A percentile compares a stretch with the other conserved stretches of the same genome.
phyloP scores from a whole-genome alignment of 2,797 vertebrate genomes.

The Ctenosaura bakeri region DNA sequence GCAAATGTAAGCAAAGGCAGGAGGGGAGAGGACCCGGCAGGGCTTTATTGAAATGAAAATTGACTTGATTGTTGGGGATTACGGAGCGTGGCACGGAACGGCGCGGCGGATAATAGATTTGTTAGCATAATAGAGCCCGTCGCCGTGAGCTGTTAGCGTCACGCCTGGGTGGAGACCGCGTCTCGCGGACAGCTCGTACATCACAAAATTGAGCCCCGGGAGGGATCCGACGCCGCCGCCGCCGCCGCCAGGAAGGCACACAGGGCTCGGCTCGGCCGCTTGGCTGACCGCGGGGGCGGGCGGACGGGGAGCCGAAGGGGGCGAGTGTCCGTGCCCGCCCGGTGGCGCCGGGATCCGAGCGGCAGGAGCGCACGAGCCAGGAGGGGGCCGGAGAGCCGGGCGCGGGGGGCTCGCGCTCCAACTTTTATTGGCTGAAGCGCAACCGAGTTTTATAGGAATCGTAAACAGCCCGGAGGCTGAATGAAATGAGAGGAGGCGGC shows the following conservation, averaged over 20 bases:
- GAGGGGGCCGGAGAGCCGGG: no score
- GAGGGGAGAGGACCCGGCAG: constrained; percentile 24
- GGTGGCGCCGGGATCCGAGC: no score
- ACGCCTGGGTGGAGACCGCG: constrained; percentile 42
- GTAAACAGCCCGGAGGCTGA: no score
- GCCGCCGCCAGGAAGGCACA: not conserved
- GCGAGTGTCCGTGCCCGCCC: no score
- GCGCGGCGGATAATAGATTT: constrained; percentile 39
- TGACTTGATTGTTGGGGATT: constrained; percentile 36
- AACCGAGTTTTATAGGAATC: not conserved
- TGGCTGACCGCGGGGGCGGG: no score
- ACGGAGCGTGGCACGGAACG: constrained; percentile 37
- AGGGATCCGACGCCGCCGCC: not conserved
- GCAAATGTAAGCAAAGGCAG: constrained; percentile 23
- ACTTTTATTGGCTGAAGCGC: not conserved
- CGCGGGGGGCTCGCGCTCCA: not conserved
- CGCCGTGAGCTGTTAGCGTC: constrained; percentile 36
- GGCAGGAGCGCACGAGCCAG: not conserved
- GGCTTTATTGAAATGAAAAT: constrained; percentile 40
- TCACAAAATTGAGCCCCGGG: constrained; percentile 17
- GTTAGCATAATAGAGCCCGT: constrained; percentile 50
- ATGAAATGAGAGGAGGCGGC: no score
- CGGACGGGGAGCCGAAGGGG: not conserved
- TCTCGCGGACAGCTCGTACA: constrained; percentile 21
- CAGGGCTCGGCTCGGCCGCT: not conserved